These are phyloP conservation scores for Sarcophaga peregrina DNA, from an alignment of 1,140 invertebrate genomes.

Conservation along the genomic window DNA sequence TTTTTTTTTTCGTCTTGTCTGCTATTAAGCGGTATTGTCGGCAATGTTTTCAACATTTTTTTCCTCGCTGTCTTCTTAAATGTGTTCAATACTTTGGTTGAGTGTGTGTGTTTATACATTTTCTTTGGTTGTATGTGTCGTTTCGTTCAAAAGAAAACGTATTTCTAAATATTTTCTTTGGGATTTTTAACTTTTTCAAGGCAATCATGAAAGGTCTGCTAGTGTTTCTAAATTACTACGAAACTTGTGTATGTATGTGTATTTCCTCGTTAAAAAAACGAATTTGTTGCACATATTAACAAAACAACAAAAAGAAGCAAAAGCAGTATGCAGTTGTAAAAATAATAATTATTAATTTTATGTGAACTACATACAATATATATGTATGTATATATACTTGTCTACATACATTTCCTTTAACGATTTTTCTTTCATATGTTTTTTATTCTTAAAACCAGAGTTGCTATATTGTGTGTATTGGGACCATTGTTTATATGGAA, in stretches of 20 bases:
- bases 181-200: constrained; percentile 2
- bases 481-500: no score
- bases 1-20: not conserved
- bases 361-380: no score
- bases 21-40: constrained; percentile 31
- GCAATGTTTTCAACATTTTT: not conserved
- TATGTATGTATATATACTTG: no score
- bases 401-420: no score
- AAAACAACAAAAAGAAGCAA: not conserved
- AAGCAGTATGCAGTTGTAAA: no score
- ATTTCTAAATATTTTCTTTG: constrained; percentile 24
- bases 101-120: not conserved
- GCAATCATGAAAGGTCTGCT: not conserved
- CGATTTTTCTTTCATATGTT: no score
- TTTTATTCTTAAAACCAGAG: no score
- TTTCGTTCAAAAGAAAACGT: not conserved
- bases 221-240: not conserved
- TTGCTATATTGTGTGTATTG: no score
- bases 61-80: not conserved
- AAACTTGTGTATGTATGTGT: not conserved
- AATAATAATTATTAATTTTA: no score
- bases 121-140: not conserved
- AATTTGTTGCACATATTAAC: not conserved
- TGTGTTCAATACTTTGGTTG: not conserved
- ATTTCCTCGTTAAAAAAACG: no score